A percentile compares a stretch with the other conserved stretches of the same genome.
phyloP scores from a whole-genome alignment of 2,113 vertebrate genomes.

The Cheilinus undulatus region DNA sequence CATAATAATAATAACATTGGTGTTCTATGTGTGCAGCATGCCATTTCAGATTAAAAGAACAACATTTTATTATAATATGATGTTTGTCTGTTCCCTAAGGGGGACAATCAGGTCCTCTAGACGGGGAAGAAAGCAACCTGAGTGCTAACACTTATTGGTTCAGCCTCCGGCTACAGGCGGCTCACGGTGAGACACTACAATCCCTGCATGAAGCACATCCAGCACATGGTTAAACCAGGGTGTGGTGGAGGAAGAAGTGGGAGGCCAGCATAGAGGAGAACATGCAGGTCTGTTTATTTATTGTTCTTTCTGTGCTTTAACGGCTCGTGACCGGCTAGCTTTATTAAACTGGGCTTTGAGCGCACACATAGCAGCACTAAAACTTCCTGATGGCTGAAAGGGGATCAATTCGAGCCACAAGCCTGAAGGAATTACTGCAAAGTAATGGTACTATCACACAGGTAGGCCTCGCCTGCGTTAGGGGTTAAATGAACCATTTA shows the following conservation, averaged over 20 bases:
- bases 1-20: constrained; percentile 61
- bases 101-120: constrained; percentile 40
- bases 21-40: constrained; percentile 42
- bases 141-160: neutral
- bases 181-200: constrained; percentile 18
- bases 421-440: constrained; percentile 81
- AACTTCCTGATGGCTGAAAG: constrained; percentile 80
- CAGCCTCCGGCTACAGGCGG: constrained; percentile 14
- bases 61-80: constrained; percentile 28
- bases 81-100: constrained; percentile 24
- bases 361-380: constrained; percentile 84
- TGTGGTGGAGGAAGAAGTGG: constrained; percentile 17
- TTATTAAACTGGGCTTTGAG: constrained; percentile 89
- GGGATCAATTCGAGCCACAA: constrained; percentile 82
- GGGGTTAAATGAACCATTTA: constrained; percentile 81
- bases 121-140: constrained; percentile 17
- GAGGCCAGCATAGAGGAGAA: constrained; percentile 25
- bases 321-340: constrained; percentile 81
- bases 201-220: constrained; percentile 21
- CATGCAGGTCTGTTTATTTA: constrained; percentile 81
- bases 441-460: constrained; percentile 77
- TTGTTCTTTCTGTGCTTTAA: constrained; percentile 80
- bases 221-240: constrained; percentile 19
- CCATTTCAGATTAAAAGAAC: constrained; percentile 49
- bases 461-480: constrained; percentile 67